A percentile compares a stretch with the other conserved stretches of the same genome.
Evolutionary conservation across 2,888 invertebrate species (phyloP).

Genomic region (Callosobruchus maculatus): DNA sequence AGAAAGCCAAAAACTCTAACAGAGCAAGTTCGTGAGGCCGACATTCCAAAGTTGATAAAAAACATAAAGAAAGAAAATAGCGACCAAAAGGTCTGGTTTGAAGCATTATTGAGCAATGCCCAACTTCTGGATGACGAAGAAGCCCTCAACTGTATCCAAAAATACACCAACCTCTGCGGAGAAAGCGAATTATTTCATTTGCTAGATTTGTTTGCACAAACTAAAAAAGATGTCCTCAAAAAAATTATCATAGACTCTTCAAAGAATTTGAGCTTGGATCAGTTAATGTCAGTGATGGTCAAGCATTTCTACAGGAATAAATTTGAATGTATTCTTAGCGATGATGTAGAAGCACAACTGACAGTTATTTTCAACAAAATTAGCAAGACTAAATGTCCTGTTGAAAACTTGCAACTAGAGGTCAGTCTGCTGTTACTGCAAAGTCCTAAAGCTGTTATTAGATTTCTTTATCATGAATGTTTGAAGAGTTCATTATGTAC

Average conservation of each 20-base stretch:
- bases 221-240: slow-evolving; percentile 23
- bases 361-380: slow-evolving; percentile 35
- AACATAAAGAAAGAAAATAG: slow-evolving; percentile 35
- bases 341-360: slow-evolving; percentile 31
- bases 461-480: slow-evolving; percentile 33
- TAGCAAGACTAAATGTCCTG: slow-evolving; percentile 9
- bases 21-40: slow-evolving; percentile 38
- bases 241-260: background rate
- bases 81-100: slow-evolving; percentile 41
- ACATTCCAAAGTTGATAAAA: slow-evolving; percentile 33
- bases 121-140: slow-evolving; percentile 33
- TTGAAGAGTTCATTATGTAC: slow-evolving; percentile 33
- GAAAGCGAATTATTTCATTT: slow-evolving; percentile 34
- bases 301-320: slow-evolving; percentile 17
- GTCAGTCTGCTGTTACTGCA: slow-evolving; percentile 37
- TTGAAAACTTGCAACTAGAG: slow-evolving; percentile 22
- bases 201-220: slow-evolving; percentile 25
- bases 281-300: background rate
- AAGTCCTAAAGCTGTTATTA: slow-evolving; percentile 34
- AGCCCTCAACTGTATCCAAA: slow-evolving; percentile 32
- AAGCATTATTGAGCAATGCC: slow-evolving; percentile 35
- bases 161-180: slow-evolving; percentile 35
- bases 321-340: slow-evolving; percentile 37
- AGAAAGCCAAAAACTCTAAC: slow-evolving; percentile 40
- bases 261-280: background rate